Base-by-base conservation (phyloP, 2,888 invertebrate species). In the Resseliella maxima region DNA sequence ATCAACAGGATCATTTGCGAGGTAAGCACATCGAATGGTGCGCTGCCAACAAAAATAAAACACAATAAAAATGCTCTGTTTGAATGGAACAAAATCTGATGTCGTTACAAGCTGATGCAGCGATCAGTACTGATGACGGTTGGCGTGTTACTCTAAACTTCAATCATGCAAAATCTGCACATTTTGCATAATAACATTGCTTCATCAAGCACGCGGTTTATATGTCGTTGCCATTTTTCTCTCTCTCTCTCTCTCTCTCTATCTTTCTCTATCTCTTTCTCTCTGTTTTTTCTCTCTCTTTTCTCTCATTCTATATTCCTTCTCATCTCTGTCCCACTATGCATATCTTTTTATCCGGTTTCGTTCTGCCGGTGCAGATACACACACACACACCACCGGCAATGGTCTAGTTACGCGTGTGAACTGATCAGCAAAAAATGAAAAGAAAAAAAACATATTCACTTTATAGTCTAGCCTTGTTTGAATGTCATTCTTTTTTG, bases 1-100 rank as follows among this genome's bases (percentile, higher is more conserved):
- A 72, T 72, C 72, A 72, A 72, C 72, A 72, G 72, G 72, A 72
- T 72, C 72, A 72, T 72, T 72, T 72, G 72, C 72, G 72, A 72
- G 31, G 72, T 72, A 72, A 72, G 72, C 72, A 72, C 18, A 72
- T 72, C 35, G 72, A 72, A 72, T 31, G 72, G 24, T 18, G 59
- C 59, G 31, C 72, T 72, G 31, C 12, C 72, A 31, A 72, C 72
- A 72, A 31, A 3, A 72, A 72, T 31, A 72, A 18, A 50, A 50
- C 35, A 72, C 31, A 72, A 72, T 31, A 72, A 72, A 72, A 72
- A 72, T 72, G 15, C 35, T 3, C 72, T 72, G 72, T 72, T n/a
- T 35, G 72, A 72, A 59, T 59, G 59, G 24, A 59, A 59, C 59
- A 59, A 59, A 59, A 72, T 72, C 72, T 72, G 72, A 72, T 72